Base-by-base conservation (phyloP, 2,797 vertebrate genomes). In the Distichodus sexfasciatus region DNA sequence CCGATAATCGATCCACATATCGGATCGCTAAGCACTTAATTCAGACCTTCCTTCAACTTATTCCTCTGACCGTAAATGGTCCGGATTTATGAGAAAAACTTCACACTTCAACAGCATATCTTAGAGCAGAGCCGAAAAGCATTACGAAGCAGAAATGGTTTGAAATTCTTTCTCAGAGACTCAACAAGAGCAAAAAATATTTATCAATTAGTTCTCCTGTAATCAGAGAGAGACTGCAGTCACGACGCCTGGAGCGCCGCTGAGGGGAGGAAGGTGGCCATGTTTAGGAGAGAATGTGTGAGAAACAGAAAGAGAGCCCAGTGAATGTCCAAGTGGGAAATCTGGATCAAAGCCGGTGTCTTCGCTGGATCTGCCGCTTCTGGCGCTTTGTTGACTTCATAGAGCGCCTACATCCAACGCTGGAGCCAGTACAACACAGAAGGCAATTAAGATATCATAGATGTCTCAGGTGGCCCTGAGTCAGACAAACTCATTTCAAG, bases 251-350 rank as follows among this genome's bases (percentile, higher is more conserved):
- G 17, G n/a, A 12, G 53, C 3, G 15, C 14, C 35, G 12, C 14
- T 3, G 21, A 11, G 28, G 15, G 26, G 24, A 53, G 47, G 48
- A 66, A 14, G 26, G 36, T 7, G 46, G n/a, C 14, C n/a, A 15
- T 15, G 40, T 10, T 24, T 5, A 48, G 71, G 75, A 71, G 74
- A 67, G 82, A 66, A 70, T 79, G 80, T 75, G 29, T 74, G 76
- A 47, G 53, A 12, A 65, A 57, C 62, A 79, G 74, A 77, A 67
- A 70, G 59, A 68, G 57, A 58, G 31, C 33, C n/a, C 21, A 14
- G 28, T 76, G 31, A 51, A 23, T 35, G 54, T 23, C 19, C 44
- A 62, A n/a, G n/a, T n/a, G n/a, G n/a, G n/a, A n/a, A n/a, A n/a
- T n/a, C n/a, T 6, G 35, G 63, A 72, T 60, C 46, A 60, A 53